These are phyloP conservation scores for Tetragonula carbonaria DNA, from an alignment of 2,888 invertebrate genomes.

Conservation along the genomic window DNA sequence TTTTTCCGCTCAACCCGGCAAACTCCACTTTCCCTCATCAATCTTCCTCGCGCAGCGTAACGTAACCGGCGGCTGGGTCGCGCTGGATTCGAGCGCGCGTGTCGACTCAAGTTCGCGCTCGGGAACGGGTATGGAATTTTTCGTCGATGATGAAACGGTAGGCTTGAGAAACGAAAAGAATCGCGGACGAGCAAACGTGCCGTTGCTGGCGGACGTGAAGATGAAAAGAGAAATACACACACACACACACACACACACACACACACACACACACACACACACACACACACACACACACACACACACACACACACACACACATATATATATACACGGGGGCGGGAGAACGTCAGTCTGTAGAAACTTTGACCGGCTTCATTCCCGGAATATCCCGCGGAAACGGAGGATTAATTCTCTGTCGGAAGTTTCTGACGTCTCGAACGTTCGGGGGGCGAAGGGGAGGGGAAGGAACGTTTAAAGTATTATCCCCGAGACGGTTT, in stretches of 20 bases:
- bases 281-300: no score
- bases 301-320: no score
- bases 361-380: constrained; percentile 75
- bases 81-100: background rate
- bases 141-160: constrained; percentile 27
- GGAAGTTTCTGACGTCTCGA: constrained; percentile 74
- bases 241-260: constrained; percentile 22
- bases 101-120: constrained; percentile 23
- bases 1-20: constrained; percentile 24
- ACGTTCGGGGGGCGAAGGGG: constrained; percentile 56
- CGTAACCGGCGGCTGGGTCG: no score
- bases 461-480: constrained; percentile 74
- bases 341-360: constrained; percentile 58
- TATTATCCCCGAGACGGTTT: constrained; percentile 73
- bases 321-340: no score
- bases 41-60: constrained; percentile 25
- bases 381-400: constrained; percentile 77
- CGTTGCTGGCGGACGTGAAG: constrained; percentile 34
- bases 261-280: constrained; percentile 14
- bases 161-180: constrained; percentile 14
- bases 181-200: constrained; percentile 24
- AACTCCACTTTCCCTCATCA: constrained; percentile 26
- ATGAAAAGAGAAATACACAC: constrained; percentile 47
- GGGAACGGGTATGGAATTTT: constrained; percentile 12
- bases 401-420: constrained; percentile 76